These are phyloP conservation scores for Pelobates fuscus DNA, from an alignment of 2,113 vertebrate species.

Conservation along the genomic window DNA sequence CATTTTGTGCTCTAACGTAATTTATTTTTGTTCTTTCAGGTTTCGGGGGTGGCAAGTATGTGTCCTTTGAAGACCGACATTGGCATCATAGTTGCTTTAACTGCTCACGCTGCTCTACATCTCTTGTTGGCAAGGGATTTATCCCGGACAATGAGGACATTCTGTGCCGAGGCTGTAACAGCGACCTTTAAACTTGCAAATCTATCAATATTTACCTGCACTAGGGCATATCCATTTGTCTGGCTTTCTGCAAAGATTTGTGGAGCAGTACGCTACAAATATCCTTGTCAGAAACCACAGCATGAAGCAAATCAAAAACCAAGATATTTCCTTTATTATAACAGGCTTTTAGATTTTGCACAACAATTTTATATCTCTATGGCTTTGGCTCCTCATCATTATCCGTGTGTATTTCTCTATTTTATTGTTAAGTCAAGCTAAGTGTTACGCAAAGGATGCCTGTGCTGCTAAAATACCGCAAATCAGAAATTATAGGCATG, in stretches of 20 bases:
- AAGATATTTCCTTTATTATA: constrained; percentile 6
- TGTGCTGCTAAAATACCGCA: constrained; percentile 13
- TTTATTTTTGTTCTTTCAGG: constrained; percentile 67
- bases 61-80: constrained; percentile 96
- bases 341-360: constrained; percentile 37
- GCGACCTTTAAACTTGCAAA: constrained; percentile 73
- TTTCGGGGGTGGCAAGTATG: constrained; percentile 94
- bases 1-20: background rate
- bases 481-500: no score
- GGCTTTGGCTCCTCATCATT: constrained; percentile 10
- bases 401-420: constrained; percentile 14
- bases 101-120: constrained; percentile 87
- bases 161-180: constrained; percentile 91
- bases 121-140: constrained; percentile 93
- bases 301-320: background rate
- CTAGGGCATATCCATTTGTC: constrained; percentile 36
- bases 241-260: background rate
- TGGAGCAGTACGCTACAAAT: constrained; percentile 8
- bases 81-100: constrained; percentile 97
- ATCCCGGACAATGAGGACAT: constrained; percentile 86
- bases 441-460: background rate
- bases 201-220: background rate
- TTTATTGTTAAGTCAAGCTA: constrained; percentile 9
- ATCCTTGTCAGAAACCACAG: background rate
- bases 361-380: constrained; percentile 6